Evolutionary conservation across 1,140 invertebrate genomes (phyloP).

Genomic region (Calliphora vicina): DNA sequence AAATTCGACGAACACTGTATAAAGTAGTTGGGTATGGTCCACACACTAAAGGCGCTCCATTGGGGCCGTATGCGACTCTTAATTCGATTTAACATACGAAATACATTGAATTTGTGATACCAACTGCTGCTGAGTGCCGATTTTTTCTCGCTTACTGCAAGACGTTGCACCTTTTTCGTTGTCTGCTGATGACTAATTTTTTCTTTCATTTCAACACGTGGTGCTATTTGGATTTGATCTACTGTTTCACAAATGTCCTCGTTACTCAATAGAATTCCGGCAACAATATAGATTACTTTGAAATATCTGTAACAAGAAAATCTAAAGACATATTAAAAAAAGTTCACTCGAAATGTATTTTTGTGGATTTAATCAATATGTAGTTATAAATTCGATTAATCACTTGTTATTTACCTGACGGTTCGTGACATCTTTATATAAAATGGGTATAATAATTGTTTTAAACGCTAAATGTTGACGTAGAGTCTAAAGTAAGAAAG

Average conservation of each 20-base stretch:
- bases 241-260: conserved; percentile 60
- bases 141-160: not conserved
- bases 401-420: conserved; percentile 52
- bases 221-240: conserved; percentile 59
- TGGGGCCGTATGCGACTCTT: conserved; percentile 26
- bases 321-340: not conserved
- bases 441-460: not conserved
- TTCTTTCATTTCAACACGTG: conserved; percentile 56
- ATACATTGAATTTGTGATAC: not conserved
- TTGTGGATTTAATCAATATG: no score
- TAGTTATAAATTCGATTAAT: not conserved
- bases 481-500: no score
- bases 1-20: conserved; percentile 52
- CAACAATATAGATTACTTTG: conserved; percentile 60
- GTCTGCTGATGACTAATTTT: not conserved
- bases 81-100: conserved; percentile 16
- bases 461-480: no score
- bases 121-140: conserved; percentile 7
- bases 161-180: not conserved
- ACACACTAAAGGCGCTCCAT: conserved; percentile 46
- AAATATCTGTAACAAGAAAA: conserved; percentile 48
- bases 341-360: not conserved
- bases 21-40: conserved; percentile 57
- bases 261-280: conserved; percentile 59
- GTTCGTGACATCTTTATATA: conserved; percentile 57